Base-by-base conservation (phyloP, 2,888 invertebrate genomes). In the Synergus umbraculus region DNA sequence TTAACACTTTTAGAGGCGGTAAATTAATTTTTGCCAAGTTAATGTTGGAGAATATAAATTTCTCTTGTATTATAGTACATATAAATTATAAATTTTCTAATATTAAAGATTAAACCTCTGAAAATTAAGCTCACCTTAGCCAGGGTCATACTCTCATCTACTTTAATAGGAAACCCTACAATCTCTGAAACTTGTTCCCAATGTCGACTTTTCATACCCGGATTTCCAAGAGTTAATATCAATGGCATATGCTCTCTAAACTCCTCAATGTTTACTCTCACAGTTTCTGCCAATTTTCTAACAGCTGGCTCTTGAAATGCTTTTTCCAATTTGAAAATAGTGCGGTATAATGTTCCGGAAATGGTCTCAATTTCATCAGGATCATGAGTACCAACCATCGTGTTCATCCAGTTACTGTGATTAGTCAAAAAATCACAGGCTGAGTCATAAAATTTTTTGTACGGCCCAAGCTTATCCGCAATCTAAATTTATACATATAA, bases 181-280 rank as follows among this genome's bases (percentile, higher is more conserved):
- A 98, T 97, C 89, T 98, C 98, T 0, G 98, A 98, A 7, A 99
- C 96, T 92, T 96, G 96, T 89, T 98, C 97, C 98, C 98, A 98
- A 92, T 98, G 98, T 0, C 98, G 95, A 1, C 93, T 94, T 89
- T 97, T 97, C 95, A 99, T 95, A 77, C 98, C 98, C 0, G 98
- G 98, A 93, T 99, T 99, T 67, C 98, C 98, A 29, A 99, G 93
- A 0, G 98, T 98, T 90, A 96, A 95, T 60, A 99, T 96, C n/a
- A 98, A 96, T 0, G 98, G 97, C 95, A 98, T 93, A 87, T 97
- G 94, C n/a, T 95, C 94, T 85, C 96, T 96, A 92, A 99, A 98
- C 4, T 95, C 95, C 87, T 98, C 98, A 85, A 98, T 97, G 91
- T 94, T 94, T 73, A 93, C 92, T 86, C 96, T 95, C 12, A 95